These are phyloP conservation scores for Nomia melanderi DNA, from an alignment of 1,140 invertebrate genomes.

Conservation along the genomic window DNA sequence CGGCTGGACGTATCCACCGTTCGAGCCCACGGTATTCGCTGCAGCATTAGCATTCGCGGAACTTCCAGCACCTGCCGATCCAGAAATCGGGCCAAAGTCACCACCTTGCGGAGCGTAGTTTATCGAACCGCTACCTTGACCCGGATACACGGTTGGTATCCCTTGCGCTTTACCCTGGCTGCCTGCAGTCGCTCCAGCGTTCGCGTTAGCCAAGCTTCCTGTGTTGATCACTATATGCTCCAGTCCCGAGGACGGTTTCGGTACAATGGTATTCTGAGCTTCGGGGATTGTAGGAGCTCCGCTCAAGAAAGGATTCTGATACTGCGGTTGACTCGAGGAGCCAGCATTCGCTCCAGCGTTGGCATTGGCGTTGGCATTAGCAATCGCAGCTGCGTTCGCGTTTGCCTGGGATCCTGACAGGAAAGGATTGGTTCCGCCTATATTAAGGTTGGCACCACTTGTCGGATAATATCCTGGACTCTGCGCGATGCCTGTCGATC, in stretches of 20 bases:
- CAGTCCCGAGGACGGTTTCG: neutral
- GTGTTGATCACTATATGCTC: neutral
- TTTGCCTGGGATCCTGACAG: slow-evolving; percentile 10
- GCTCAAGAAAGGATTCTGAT: slow-evolving; percentile 45
- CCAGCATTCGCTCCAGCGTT: neutral
- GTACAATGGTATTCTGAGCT: neutral
- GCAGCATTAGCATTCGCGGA: neutral
- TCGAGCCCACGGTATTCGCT: slow-evolving; percentile 6
- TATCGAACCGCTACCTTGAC: neutral
- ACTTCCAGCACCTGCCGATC: neutral
- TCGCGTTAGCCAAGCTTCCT: neutral
- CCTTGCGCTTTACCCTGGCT: neutral
- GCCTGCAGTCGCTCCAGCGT: neutral
- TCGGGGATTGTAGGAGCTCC: neutral
- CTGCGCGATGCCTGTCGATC: too few species aligned
- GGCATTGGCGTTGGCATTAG: slow-evolving; percentile 44
- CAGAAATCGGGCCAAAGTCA: neutral
- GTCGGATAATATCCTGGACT: too few species aligned
- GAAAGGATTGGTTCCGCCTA: slow-evolving; percentile 55
- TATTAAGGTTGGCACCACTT: too few species aligned
- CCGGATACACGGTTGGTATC: slow-evolving; percentile 24
- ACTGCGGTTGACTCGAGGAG: neutral
- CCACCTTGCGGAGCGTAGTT: neutral
- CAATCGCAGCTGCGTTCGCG: slow-evolving; percentile 27
- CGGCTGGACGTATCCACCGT: slow-evolving; percentile 2